phyloP scores from a whole-genome alignment of 2,888 invertebrate species.

The Hirtodrosophila confusa region DNA sequence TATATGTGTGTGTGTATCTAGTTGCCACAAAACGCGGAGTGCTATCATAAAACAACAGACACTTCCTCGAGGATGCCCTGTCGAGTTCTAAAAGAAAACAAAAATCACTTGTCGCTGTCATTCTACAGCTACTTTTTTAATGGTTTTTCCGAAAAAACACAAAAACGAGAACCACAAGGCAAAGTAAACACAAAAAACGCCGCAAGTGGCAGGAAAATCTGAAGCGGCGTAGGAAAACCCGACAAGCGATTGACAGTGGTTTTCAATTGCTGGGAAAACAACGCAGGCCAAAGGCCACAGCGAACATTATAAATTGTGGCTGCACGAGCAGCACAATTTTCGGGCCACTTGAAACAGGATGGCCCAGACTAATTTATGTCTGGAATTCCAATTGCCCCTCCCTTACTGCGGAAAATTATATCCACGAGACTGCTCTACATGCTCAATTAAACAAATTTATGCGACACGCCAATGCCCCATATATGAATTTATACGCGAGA shows the following conservation, averaged over 20 bases:
- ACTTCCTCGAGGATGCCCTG: constrained; percentile 31
- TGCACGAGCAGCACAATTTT: constrained; percentile 23
- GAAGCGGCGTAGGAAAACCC: not conserved
- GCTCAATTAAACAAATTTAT: constrained; percentile 56
- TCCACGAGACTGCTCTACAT: not conserved
- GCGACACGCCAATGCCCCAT: constrained; percentile 31
- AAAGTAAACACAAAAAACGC: constrained; percentile 45
- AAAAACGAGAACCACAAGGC: not conserved
- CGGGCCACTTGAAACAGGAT: constrained; percentile 56
- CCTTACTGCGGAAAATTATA: not conserved
- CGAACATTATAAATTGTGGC: constrained; percentile 41
- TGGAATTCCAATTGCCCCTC: constrained; percentile 12
- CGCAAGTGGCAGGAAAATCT: constrained; percentile 60
- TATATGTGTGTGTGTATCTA: constrained; percentile 18
- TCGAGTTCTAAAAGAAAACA: constrained; percentile 6
- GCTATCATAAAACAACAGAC: constrained; percentile 30
- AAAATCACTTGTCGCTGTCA: constrained; percentile 71
- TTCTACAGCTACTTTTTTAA: constrained; percentile 59
- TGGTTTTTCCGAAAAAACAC: constrained; percentile 40
- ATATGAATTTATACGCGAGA: constrained; percentile 5
- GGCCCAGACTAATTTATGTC: constrained; percentile 53
- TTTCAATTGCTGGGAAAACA: constrained; percentile 20
- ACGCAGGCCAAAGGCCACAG: constrained; percentile 46
- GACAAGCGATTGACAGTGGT: constrained; percentile 16
- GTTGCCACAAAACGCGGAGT: constrained; percentile 21